Evolutionary conservation across 1,140 invertebrate species (phyloP).

Genomic region (Trichogramma pretiosum): DNA sequence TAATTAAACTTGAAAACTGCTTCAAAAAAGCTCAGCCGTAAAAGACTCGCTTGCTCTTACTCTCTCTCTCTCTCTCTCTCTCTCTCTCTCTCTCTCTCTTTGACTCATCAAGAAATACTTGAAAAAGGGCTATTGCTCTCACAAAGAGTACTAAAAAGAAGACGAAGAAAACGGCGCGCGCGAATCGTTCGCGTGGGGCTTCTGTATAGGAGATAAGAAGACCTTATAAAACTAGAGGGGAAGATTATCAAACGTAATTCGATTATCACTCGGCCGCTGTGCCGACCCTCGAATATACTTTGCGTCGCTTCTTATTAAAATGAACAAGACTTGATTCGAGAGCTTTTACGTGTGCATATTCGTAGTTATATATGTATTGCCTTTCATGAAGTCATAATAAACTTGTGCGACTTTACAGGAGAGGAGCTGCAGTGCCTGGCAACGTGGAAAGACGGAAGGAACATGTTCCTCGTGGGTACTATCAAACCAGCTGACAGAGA

Average conservation of each 20-base stretch:
- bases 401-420: constrained; percentile 40
- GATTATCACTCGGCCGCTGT: constrained; percentile 36
- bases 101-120: too few relatives aligned
- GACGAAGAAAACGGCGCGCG: constrained; percentile 6
- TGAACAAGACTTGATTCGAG: too few relatives aligned
- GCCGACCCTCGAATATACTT: too few relatives aligned
- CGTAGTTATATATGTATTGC: neutral
- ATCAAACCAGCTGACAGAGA: constrained; percentile 36
- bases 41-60: too few relatives aligned
- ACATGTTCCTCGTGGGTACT: constrained; percentile 52
- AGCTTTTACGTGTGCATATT: neutral
- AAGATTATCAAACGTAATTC: constrained; percentile 36
- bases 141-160: neutral
- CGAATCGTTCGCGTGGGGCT: constrained; percentile 23
- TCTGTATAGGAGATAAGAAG: too few relatives aligned
- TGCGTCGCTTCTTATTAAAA: constrained; percentile 8
- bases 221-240: too few relatives aligned
- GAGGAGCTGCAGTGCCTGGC: constrained; percentile 59
- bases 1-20: too few relatives aligned
- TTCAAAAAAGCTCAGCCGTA: too few relatives aligned
- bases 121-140: too few relatives aligned
- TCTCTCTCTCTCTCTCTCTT: too few relatives aligned
- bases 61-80: too few relatives aligned
- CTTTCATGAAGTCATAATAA: too few relatives aligned
- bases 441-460: constrained; percentile 58